phyloP scores from a whole-genome alignment of 2,113 vertebrate genomes.

The Corythoichthys intestinalis region DNA sequence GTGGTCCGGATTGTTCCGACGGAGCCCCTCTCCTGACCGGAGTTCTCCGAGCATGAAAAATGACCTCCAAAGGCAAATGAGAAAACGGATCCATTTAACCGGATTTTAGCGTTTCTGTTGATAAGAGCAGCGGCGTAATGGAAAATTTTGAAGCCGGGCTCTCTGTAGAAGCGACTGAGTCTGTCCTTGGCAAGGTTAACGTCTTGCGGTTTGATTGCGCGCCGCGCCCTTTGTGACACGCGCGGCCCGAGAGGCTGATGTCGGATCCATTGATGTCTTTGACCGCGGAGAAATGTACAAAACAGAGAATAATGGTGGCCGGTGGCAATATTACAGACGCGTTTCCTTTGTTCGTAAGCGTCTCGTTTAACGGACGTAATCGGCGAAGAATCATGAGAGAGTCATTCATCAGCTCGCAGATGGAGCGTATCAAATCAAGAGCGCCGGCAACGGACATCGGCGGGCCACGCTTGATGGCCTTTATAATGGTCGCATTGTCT shows the following conservation, averaged over 20 bases:
- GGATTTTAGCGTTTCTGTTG: conserved; percentile 71
- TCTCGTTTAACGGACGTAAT: conserved; percentile 34
- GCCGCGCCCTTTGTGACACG: conserved; percentile 39
- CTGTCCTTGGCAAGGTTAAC: conserved; percentile 66
- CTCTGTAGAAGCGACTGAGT: conserved; percentile 44
- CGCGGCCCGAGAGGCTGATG: conserved; percentile 24
- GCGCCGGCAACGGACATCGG: conserved; percentile 22
- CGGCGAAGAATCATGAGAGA: conserved; percentile 23
- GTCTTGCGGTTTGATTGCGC: conserved; percentile 42
- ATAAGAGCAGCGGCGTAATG: conserved; percentile 68
- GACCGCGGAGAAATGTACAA: conserved; percentile 36
- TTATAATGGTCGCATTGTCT: conserved; percentile 26
- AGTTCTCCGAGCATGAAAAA: conserved; percentile 67
- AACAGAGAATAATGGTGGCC: conserved; percentile 50
- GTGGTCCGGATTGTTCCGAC: conserved; percentile 49
- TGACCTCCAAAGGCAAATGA: conserved; percentile 71
- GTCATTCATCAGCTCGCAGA: conserved; percentile 20
- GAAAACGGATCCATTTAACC: conserved; percentile 71
- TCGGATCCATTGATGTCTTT: conserved; percentile 28
- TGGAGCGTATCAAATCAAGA: conserved; percentile 21
- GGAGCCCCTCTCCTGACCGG: conserved; percentile 55
- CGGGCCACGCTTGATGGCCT: conserved; percentile 19
- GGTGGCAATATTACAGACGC: conserved; percentile 60
- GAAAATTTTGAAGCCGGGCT: conserved; percentile 61
- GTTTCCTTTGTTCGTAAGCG: conserved; percentile 38